Evolutionary conservation across 1,140 invertebrate genomes (phyloP), one percentile per base, ranked within the genome.

Genomic region (silkworm (Bombyx mori)): DNA sequence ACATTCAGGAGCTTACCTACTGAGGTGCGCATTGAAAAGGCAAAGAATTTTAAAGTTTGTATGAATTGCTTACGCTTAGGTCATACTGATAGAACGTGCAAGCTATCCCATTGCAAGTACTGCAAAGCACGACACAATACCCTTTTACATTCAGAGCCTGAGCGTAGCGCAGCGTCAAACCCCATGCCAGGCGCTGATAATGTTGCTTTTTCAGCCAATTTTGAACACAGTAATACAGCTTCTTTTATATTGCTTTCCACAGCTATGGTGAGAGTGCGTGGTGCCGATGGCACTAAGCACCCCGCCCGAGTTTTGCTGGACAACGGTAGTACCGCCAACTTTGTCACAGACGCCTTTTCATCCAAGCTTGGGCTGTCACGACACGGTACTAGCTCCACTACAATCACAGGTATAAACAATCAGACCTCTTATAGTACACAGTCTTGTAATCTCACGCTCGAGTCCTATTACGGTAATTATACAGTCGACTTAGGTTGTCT

Each of bases 381-480:
- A 58, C 58, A 49, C 18, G 47, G 51, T 22, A 52, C 45, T 7
- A 60, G 48, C 61, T 66, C 67, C 58, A 73, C 54, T 45, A 52
- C 72, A 35, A 57, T 62, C 62, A n/a, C n/a, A n/a, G 69, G 63
- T 65, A 66, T 73, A n/a, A 71, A 73, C 12, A 60, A 62, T 54
- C 63, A 69, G 42, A 46, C 44, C 6, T 66, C 58, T 58, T 49
- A 53, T 56, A 67, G 55, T 64, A 57, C 66, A 70, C 61, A 70
- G 59, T 65, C 63, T 69, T 73, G 69, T 52, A 56, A 52, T n/a
- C 55, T 73, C 1, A 69, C 55, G 1, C 46, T 72, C 5, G 47
- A 67, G 51, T 72, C 74, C 26, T 58, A 12, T 42, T 62, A 43
- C 12, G n/a, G 56, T 60, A 59, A 57, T 18, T 73, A 66, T 56